phyloP scores from a whole-genome alignment of 2,888 invertebrate genomes.

The Chirona hameri region DNA sequence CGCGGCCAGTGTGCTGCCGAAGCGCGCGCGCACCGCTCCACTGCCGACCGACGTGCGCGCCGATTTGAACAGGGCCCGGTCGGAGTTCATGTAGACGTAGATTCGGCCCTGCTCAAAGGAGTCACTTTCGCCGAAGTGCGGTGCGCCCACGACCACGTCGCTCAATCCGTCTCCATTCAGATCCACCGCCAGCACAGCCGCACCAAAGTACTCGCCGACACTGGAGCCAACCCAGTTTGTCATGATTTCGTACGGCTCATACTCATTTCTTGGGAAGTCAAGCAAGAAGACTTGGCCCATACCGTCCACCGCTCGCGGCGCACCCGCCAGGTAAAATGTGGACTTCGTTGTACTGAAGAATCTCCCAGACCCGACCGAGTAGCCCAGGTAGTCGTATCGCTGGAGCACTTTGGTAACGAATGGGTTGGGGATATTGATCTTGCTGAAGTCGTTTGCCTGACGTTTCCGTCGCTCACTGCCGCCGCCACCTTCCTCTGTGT shows the following conservation, averaged over 20 bases:
- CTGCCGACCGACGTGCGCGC: slow-evolving; percentile 42
- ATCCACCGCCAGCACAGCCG: slow-evolving; percentile 58
- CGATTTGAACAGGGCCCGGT: slow-evolving; percentile 28
- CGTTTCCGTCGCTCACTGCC: neutral
- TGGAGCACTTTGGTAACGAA: slow-evolving; percentile 7
- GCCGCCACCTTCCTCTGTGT: neutral
- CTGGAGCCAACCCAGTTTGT: slow-evolving; percentile 50
- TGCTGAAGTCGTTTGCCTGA: neutral
- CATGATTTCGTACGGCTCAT: slow-evolving; percentile 31
- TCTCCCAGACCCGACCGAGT: slow-evolving; percentile 45
- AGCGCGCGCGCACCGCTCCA: slow-evolving; percentile 52
- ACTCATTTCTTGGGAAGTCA: slow-evolving; percentile 46
- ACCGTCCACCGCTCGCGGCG: slow-evolving; percentile 51
- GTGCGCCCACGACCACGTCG: slow-evolving; percentile 63
- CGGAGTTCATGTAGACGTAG: slow-evolving; percentile 53
- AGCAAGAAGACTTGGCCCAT: slow-evolving; percentile 51
- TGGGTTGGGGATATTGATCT: slow-evolving; percentile 23
- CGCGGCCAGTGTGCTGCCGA: slow-evolving; percentile 60
- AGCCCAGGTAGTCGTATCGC: slow-evolving; percentile 45
- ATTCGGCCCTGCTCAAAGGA: slow-evolving; percentile 59
- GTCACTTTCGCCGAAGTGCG: slow-evolving; percentile 44
- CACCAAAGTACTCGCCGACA: slow-evolving; percentile 64
- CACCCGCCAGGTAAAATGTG: slow-evolving; percentile 53
- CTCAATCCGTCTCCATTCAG: slow-evolving; percentile 59
- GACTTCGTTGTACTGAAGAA: slow-evolving; percentile 44